Conservation (phyloP, 2,797 vertebrate species). For the Nyctibius grandis region DNA sequence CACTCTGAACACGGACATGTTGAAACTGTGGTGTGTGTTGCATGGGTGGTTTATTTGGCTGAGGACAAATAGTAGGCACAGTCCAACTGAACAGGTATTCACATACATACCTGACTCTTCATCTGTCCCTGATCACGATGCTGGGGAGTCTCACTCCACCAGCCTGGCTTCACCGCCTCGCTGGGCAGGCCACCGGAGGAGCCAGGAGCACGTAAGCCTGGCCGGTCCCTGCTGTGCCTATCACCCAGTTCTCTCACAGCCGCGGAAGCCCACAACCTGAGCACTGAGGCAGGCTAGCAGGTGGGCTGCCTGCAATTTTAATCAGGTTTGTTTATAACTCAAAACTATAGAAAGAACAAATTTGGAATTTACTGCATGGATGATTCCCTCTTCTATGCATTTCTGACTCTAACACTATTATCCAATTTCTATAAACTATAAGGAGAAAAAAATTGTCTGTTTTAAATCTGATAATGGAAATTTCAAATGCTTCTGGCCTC, state of each 20-base stretch:
- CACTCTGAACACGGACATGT: too few species aligned
- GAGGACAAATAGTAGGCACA: neutral
- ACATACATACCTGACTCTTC: neutral
- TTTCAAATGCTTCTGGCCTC: neutral
- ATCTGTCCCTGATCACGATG: neutral
- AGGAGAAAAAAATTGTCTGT: neutral
- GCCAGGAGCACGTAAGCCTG: too few species aligned
- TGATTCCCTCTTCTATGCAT: neutral
- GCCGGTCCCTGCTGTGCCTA: neutral
- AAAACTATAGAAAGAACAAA: neutral
- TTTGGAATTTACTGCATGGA: neutral
- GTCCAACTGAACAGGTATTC: neutral
- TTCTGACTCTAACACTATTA: neutral
- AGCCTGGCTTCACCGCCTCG: neutral
- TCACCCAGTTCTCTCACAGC: too few species aligned
- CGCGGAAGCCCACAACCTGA: neutral
- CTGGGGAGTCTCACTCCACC: neutral
- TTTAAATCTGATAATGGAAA: neutral
- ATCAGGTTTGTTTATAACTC: neutral
- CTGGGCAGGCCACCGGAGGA: rapidly evolving
- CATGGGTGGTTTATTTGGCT: neutral
- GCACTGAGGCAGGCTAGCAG: neutral
- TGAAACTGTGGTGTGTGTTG: neutral
- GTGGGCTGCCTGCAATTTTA: neutral
- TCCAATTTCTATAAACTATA: neutral